phyloP scores from a whole-genome alignment of 2,113 vertebrate species.

The Bettongia penicillata region DNA sequence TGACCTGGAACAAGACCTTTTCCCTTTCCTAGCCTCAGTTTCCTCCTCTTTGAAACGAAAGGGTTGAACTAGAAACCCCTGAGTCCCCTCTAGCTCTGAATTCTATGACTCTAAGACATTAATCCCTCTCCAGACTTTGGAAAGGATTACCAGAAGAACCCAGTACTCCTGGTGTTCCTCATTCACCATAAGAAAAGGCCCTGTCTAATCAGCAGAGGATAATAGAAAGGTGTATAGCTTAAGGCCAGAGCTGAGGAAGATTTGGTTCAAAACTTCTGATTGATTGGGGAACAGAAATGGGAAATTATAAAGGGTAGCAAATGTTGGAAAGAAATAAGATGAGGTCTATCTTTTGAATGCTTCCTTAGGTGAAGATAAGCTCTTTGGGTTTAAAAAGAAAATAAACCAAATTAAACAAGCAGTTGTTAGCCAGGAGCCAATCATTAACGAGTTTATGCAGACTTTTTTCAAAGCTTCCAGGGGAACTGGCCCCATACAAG shows the following conservation, averaged over 20 bases:
- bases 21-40: neutral
- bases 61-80: neutral
- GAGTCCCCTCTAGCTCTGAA: neutral
- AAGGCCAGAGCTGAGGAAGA: constrained; percentile 31
- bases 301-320: constrained; percentile 45
- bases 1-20: neutral
- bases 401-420: constrained; percentile 52
- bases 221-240: constrained; percentile 60
- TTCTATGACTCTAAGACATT: constrained; percentile 31
- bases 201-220: constrained; percentile 42
- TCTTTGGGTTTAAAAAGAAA: constrained; percentile 61
- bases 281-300: constrained; percentile 46
- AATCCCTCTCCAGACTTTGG: constrained; percentile 33
- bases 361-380: constrained; percentile 46
- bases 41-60: neutral
- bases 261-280: constrained; percentile 63
- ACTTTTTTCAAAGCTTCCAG: constrained; percentile 39
- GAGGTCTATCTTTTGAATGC: constrained; percentile 17
- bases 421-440: constrained; percentile 44
- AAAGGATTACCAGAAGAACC: constrained; percentile 35
- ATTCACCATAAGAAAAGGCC: constrained; percentile 66
- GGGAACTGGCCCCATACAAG: constrained; percentile 25
- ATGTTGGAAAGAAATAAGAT: constrained; percentile 36
- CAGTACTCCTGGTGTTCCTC: constrained; percentile 58
- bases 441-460: constrained; percentile 35